Conservation (phyloP, 2,797 vertebrate genomes). For the Cyclopterus lumpus region DNA sequence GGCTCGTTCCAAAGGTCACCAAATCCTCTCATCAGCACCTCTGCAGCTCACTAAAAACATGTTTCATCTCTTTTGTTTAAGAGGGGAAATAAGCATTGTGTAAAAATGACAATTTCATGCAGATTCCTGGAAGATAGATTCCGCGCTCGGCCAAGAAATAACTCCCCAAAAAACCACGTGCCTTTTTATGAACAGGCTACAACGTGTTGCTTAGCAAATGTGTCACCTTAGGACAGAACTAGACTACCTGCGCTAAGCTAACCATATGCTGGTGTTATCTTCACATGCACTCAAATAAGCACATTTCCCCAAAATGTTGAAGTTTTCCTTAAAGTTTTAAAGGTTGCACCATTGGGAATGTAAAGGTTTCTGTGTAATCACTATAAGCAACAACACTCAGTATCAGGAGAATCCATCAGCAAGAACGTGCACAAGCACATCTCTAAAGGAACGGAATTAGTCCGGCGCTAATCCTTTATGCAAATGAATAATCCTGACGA, state of each 20-base stretch:
- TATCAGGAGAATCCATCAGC: conserved; percentile 19
- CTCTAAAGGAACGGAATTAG: conserved; percentile 32
- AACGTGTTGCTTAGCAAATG: not conserved
- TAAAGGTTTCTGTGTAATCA: conserved; percentile 3
- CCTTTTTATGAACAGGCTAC: not conserved
- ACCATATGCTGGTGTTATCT: not conserved
- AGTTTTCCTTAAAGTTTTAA: conserved; percentile 10
- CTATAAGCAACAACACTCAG: conserved; percentile 10
- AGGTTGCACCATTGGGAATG: not conserved
- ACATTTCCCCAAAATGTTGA: not conserved
- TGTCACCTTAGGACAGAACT: not conserved
- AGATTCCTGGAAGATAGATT: not conserved
- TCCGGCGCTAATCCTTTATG: conserved; percentile 36
- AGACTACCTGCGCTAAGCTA: conserved; percentile 1
- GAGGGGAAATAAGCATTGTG: not conserved
- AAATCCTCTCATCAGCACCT: not conserved
- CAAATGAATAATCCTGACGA: conserved; percentile 52
- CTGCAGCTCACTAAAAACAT: not conserved
- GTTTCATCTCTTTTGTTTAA: not conserved
- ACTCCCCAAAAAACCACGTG: not conserved
- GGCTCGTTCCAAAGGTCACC: not conserved
- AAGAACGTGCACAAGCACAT: conserved; percentile 6
- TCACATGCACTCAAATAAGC: not conserved
- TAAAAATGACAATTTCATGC: not conserved
- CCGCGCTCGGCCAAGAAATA: not conserved